These are phyloP conservation scores for Hemistola chrysoprasaria DNA, from an alignment of 2,888 invertebrate species.

Conservation along the genomic window DNA sequence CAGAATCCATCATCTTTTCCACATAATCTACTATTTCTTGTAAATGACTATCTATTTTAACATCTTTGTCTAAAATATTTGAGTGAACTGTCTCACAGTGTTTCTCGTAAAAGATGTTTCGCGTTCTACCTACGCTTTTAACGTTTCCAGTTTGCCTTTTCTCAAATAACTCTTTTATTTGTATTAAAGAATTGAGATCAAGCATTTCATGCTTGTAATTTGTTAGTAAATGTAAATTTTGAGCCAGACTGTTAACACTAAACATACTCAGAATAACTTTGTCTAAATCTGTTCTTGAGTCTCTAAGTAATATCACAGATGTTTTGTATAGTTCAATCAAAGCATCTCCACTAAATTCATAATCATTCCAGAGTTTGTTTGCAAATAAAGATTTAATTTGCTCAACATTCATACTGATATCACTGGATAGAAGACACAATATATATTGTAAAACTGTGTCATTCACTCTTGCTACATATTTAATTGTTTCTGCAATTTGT, in stretches of 20 bases:
- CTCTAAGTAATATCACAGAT: constrained; percentile 45
- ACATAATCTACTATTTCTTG: constrained; percentile 46
- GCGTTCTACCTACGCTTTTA: constrained; percentile 55
- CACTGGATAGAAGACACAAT: constrained; percentile 44
- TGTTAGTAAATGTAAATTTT: constrained; percentile 31
- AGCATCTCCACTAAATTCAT: constrained; percentile 32
- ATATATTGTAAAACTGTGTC: constrained; percentile 50
- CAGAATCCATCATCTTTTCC: constrained; percentile 62
- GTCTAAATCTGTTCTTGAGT: constrained; percentile 40
- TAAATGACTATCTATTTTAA: constrained; percentile 25
- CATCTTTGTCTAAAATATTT: constrained; percentile 32
- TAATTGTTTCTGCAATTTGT: constrained; percentile 24
- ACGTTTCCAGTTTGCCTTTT: constrained; percentile 36
- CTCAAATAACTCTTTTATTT: constrained; percentile 30
- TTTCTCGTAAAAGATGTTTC: constrained; percentile 61
- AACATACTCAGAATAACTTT: constrained; percentile 50
- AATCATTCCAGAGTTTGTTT: constrained; percentile 32
- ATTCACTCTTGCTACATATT: constrained; percentile 33
- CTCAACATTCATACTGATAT: constrained; percentile 40
- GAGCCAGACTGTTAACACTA: constrained; percentile 43
- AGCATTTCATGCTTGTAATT: constrained; percentile 49
- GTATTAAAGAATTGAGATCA: constrained; percentile 38
- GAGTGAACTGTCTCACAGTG: constrained; percentile 52
- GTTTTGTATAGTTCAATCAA: constrained; percentile 50
- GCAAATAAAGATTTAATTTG: constrained; percentile 41